phyloP scores from a whole-genome alignment of 2,888 invertebrate species.

The Caradrina clavipalpis region DNA sequence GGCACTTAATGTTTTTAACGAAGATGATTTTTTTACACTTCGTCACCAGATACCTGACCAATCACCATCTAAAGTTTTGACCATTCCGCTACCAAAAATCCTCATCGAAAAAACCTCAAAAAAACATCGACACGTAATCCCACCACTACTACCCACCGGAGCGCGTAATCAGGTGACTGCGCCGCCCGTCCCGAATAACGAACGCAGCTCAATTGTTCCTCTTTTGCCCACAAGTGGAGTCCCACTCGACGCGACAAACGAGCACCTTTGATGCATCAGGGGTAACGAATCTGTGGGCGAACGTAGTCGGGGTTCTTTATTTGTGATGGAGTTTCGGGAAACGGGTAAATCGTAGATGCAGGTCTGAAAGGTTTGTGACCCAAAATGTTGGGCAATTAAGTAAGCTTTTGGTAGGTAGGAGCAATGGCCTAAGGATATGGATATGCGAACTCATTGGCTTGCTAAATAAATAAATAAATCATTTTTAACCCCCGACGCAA shows the following conservation, averaged over 20 bases:
- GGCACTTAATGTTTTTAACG: too few species aligned
- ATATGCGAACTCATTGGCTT: too few species aligned
- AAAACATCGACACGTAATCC: constrained; percentile 32
- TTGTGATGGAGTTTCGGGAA: background rate
- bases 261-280: constrained; percentile 47
- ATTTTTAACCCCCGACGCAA: too few species aligned
- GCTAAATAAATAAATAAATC: too few species aligned
- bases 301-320: background rate
- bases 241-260: constrained; percentile 57
- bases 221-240: constrained; percentile 63
- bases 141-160: constrained; percentile 70
- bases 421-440: too few species aligned
- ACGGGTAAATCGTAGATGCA: too few species aligned
- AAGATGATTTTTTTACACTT: too few species aligned
- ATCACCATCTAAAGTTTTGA: too few species aligned
- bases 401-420: too few species aligned
- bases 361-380: too few species aligned
- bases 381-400: too few species aligned
- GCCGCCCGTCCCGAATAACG: constrained; percentile 80
- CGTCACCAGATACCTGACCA: too few species aligned
- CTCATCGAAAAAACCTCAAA: background rate
- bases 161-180: constrained; percentile 83
- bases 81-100: background rate
- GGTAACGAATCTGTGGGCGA: constrained; percentile 26
- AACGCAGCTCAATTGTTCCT: constrained; percentile 77